These are phyloP conservation scores for Enteromius trimaculatus DNA, from an alignment of 2,797 vertebrate genomes.

Conservation along the genomic window DNA sequence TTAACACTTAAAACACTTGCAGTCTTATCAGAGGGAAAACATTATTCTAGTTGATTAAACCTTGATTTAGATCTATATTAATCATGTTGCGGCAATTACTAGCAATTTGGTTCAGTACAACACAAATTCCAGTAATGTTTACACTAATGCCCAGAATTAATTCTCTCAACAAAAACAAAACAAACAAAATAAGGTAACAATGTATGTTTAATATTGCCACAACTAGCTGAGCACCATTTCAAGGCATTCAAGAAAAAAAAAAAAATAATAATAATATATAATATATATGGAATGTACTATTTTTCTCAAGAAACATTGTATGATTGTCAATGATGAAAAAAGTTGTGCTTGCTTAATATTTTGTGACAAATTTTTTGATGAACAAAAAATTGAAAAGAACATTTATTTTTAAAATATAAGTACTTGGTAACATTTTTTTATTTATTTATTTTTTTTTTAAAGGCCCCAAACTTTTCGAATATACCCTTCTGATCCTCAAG, in stretches of 20 bases:
- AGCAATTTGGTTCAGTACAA: conserved; percentile 51
- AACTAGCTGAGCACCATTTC: not conserved
- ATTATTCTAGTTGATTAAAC: conserved; percentile 73
- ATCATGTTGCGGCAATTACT: conserved; percentile 69
- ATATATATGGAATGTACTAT: no score
- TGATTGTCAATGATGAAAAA: not conserved
- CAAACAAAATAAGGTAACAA: conserved; percentile 7
- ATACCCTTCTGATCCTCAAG: not conserved
- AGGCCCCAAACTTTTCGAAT: no score
- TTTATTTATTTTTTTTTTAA: not conserved
- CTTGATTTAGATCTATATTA: conserved; percentile 71
- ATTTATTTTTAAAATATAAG: not conserved
- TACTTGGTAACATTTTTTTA: not conserved
- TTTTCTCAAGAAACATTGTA: no score
- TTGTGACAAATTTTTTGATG: not conserved
- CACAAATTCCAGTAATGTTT: conserved; percentile 54
- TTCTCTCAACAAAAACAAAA: not conserved
- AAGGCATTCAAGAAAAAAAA: not conserved
- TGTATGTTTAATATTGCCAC: conserved; percentile 40
- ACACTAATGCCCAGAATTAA: conserved; percentile 45
- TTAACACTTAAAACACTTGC: conserved; percentile 56
- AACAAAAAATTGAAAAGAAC: not conserved
- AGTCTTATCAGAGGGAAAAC: conserved; percentile 67
- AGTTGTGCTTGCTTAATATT: conserved; percentile 1
- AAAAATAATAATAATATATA: no score